These are phyloP conservation scores for Bungarus multicinctus DNA, from an alignment of 2,113 vertebrate genomes.

Conservation along the genomic window DNA sequence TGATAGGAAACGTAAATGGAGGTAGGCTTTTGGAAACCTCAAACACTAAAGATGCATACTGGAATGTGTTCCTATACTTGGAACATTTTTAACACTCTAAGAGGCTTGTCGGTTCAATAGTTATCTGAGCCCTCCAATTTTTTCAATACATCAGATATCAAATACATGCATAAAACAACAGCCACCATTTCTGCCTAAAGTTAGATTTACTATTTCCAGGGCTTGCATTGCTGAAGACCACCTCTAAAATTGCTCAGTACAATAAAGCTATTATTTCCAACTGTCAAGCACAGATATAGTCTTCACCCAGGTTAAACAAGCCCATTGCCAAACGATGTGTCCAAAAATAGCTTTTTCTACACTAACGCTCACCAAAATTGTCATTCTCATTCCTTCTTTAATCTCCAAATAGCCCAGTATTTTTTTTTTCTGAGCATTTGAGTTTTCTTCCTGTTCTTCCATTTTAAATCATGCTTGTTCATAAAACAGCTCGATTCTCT, in stretches of 20 bases:
- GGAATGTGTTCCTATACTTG: background rate
- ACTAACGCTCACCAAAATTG: background rate
- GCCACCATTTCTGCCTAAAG: background rate
- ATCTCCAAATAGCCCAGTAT: background rate
- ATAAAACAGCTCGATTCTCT: background rate
- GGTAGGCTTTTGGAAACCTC: background rate
- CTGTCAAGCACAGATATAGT: background rate
- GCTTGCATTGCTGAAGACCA: background rate
- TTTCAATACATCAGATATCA: background rate
- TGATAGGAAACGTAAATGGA: background rate
- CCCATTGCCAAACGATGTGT: background rate
- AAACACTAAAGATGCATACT: background rate
- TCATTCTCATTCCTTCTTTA: background rate
- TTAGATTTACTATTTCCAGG: background rate
- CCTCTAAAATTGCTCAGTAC: background rate
- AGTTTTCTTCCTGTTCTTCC: background rate
- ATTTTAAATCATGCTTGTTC: background rate
- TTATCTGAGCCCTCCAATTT: background rate
- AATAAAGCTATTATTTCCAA: background rate
- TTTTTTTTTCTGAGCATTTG: background rate
- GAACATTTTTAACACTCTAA: background rate
- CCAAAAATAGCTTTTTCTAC: background rate
- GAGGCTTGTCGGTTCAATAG: background rate
- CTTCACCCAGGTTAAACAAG: background rate
- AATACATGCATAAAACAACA: background rate